Evolutionary conservation across 1,140 invertebrate species (phyloP).

Genomic region (Agraylea sexmaculata): DNA sequence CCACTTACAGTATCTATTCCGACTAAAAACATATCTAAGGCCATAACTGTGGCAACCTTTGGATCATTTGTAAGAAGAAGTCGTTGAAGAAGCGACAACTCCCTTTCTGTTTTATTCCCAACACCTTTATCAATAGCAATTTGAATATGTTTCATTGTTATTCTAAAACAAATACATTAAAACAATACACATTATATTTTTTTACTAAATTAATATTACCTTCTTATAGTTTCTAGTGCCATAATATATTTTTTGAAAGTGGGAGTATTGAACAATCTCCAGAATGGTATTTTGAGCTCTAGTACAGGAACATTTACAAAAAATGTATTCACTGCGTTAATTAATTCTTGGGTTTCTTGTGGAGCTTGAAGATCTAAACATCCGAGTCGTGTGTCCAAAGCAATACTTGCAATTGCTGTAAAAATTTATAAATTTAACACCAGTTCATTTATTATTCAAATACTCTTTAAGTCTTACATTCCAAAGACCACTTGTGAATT

Average conservation of each 20-base stretch:
- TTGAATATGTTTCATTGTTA: conserved; percentile 49
- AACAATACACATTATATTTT: not conserved
- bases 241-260: conserved; percentile 59
- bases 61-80: conserved; percentile 49
- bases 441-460: not conserved
- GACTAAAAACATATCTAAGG: conserved; percentile 73
- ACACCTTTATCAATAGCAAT: conserved; percentile 36
- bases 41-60: conserved; percentile 61
- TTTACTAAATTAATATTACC: conserved; percentile 36
- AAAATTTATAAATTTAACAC: conserved; percentile 14
- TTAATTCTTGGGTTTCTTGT: conserved; percentile 55
- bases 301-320: conserved; percentile 65
- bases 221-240: conserved; percentile 56
- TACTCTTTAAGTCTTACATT: conserved; percentile 55
- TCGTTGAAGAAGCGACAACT: conserved; percentile 37
- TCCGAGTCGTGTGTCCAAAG: conserved; percentile 63
- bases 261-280: conserved; percentile 62
- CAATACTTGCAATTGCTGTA: conserved; percentile 64
- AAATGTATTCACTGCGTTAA: conserved; percentile 64
- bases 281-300: conserved; percentile 65
- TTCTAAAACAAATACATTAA: conserved; percentile 30
- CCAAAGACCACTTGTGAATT: conserved; percentile 75
- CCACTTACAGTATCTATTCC: conserved; percentile 70
- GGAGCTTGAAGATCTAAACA: conserved; percentile 44
- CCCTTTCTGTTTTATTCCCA: conserved; percentile 26